phyloP scores from a whole-genome alignment of 2,888 invertebrate genomes.

The Aplocera efformata region DNA sequence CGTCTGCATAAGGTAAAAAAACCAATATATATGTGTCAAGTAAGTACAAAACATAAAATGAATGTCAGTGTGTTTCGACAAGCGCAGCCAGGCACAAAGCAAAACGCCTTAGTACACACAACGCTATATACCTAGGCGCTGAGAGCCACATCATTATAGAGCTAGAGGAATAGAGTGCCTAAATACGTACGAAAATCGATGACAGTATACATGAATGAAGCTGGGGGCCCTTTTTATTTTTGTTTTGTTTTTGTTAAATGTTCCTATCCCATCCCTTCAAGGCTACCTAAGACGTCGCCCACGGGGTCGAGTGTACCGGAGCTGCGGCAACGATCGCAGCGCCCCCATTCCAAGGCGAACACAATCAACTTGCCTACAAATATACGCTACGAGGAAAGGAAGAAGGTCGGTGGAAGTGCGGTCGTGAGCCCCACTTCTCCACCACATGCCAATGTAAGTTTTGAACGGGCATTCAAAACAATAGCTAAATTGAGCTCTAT shows the following conservation, averaged over 20 bases:
- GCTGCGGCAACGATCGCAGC: conserved; percentile 57
- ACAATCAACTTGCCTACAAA: conserved; percentile 82
- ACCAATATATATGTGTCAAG: too few relatives aligned
- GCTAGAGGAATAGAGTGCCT: neutral
- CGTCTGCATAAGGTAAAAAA: too few relatives aligned
- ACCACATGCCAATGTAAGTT: conserved; percentile 68
- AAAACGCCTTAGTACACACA: conserved; percentile 32
- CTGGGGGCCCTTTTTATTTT: conserved; percentile 52
- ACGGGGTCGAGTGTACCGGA: conserved; percentile 58
- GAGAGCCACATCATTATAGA: conserved; percentile 10
- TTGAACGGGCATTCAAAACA: neutral
- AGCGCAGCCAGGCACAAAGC: conserved; percentile 34
- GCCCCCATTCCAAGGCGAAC: conserved; percentile 77
- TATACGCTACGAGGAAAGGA: conserved; percentile 52
- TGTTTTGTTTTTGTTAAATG: conserved; percentile 46
- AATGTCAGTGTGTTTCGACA: conserved; percentile 23
- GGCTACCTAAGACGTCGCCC: conserved; percentile 65
- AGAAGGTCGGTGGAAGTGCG: conserved; percentile 44
- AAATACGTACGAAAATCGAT: too few relatives aligned
- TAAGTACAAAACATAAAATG: neutral
- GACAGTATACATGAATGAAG: conserved; percentile 30
- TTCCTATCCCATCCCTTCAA: conserved; percentile 54
- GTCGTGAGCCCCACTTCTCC: conserved; percentile 65
- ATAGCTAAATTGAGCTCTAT: neutral
- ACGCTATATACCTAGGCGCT: conserved; percentile 25